Evolutionary conservation across 2,888 invertebrate species (phyloP).

Genomic region (Agrochola macilenta): DNA sequence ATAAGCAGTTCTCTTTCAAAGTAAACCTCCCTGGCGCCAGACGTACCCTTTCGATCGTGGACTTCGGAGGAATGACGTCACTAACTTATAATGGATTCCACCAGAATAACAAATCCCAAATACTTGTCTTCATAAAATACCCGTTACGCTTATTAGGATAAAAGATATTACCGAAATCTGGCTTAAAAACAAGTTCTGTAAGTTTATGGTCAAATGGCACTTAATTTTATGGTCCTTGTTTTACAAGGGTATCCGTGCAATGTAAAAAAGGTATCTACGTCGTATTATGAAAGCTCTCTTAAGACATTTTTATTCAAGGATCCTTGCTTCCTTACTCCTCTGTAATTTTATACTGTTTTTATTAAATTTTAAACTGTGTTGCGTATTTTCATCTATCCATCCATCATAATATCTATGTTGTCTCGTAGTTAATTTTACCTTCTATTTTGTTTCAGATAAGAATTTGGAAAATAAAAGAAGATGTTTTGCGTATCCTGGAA

Average conservation of each 20-base stretch:
- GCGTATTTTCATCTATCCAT: background rate
- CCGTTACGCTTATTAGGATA: conserved; percentile 16
- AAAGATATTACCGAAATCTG: conserved; percentile 17
- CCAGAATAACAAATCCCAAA: conserved; percentile 37
- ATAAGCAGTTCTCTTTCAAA: conserved; percentile 52
- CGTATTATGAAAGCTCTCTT: background rate
- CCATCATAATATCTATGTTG: background rate
- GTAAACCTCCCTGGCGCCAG: conserved; percentile 54
- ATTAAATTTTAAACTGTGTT: conserved; percentile 1
- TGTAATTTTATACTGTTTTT: background rate
- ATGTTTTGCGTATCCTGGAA: conserved; percentile 73
- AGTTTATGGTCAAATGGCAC: conserved; percentile 1
- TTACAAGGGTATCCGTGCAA: background rate
- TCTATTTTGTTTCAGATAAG: conserved; percentile 78
- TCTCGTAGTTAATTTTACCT: conserved; percentile 8
- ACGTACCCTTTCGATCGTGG: conserved; percentile 38
- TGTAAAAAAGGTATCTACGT: background rate
- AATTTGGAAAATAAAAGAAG: conserved; percentile 62
- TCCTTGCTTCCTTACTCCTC: background rate
- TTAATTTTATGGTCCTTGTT: conserved; percentile 9
- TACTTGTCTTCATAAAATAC: conserved; percentile 44
- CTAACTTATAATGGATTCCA: conserved; percentile 11
- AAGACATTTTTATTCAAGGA: conserved; percentile 5
- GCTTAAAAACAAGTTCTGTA: conserved; percentile 20
- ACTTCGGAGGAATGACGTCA: conserved; percentile 45